These are phyloP conservation scores for Lytechinus variegatus DNA, from an alignment of 35 echinoderm and acorn worm species.

Conservation along the genomic window DNA sequence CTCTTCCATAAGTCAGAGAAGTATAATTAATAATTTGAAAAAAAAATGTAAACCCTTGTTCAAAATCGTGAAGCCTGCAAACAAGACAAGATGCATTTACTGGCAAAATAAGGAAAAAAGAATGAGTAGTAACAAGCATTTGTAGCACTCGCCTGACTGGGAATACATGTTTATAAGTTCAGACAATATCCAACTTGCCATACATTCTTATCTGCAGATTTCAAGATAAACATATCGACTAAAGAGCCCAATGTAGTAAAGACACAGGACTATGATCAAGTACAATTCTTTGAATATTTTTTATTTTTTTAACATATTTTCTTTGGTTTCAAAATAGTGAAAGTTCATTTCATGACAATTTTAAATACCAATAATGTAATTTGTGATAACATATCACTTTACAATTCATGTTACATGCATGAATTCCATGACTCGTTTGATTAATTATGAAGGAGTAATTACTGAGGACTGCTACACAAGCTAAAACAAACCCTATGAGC, in stretches of 20 bases:
- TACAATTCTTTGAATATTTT: not conserved
- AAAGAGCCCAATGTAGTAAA: no score
- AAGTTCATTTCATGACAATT: conserved; percentile 40
- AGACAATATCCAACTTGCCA: no score
- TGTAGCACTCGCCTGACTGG: no score
- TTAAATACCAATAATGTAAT: not conserved
- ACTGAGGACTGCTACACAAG: not conserved
- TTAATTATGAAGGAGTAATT: not conserved
- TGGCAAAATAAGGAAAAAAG: no score
- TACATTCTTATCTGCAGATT: no score
- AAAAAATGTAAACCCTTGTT: not conserved
- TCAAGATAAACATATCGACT: no score
- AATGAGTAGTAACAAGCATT: no score
- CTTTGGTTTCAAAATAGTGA: conserved; percentile 53
- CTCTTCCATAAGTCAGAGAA: not conserved
- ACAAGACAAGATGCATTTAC: no score
- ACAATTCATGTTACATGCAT: conserved; percentile 52
- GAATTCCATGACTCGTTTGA: not conserved
- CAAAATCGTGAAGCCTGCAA: not conserved
- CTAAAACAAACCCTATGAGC: conserved; percentile 30
- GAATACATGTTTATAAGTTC: no score
- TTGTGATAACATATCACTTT: not conserved
- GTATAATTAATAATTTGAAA: not conserved
- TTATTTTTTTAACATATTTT: conserved; percentile 3
- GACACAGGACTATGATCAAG: no score